Conservation (phyloP, 1,140 invertebrate species). For the Zophobas atratus region DNA sequence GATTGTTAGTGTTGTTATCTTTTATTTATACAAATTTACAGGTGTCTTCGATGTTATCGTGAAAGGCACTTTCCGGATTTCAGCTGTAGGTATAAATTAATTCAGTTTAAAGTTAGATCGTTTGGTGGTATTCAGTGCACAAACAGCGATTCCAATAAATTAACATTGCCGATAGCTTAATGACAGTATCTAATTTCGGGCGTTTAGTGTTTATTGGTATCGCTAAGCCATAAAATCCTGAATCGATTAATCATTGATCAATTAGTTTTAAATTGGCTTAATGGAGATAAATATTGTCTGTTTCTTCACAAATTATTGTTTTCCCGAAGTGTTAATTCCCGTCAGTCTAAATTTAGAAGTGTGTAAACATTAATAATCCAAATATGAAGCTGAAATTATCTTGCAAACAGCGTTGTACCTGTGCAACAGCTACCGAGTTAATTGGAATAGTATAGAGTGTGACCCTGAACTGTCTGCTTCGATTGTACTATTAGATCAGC, state of each 20-base stretch:
- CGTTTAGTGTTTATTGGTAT: conserved; percentile 27
- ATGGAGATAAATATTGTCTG: conserved; percentile 18
- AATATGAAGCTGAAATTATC: neutral
- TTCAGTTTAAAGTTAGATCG: too few species aligned
- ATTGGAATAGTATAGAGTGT: conserved; percentile 15
- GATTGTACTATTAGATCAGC: conserved; percentile 35
- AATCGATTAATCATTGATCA: conserved; percentile 37
- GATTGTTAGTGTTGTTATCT: too few species aligned
- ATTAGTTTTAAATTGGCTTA: conserved; percentile 13
- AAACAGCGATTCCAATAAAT: conserved; percentile 24
- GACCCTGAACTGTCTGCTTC: conserved; percentile 33
- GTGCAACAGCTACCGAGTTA: neutral
- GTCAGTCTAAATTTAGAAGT: conserved; percentile 13
- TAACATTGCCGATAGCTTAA: conserved; percentile 20
- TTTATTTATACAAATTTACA: too few species aligned
- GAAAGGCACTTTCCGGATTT: too few species aligned
- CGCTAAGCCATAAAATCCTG: conserved; percentile 21
- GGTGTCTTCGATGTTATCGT: too few species aligned
- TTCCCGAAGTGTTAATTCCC: conserved; percentile 7
- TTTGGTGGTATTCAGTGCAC: neutral
- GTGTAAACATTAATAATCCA: conserved; percentile 1
- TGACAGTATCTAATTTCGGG: conserved; percentile 24
- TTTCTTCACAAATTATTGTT: conserved; percentile 14
- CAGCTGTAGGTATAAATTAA: too few species aligned
- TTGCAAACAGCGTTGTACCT: neutral